A percentile compares a stretch with the other conserved stretches of the same genome.
Evolutionary conservation across 2,888 invertebrate genomes (phyloP).

Genomic region (Tryphoninae sp.): DNA sequence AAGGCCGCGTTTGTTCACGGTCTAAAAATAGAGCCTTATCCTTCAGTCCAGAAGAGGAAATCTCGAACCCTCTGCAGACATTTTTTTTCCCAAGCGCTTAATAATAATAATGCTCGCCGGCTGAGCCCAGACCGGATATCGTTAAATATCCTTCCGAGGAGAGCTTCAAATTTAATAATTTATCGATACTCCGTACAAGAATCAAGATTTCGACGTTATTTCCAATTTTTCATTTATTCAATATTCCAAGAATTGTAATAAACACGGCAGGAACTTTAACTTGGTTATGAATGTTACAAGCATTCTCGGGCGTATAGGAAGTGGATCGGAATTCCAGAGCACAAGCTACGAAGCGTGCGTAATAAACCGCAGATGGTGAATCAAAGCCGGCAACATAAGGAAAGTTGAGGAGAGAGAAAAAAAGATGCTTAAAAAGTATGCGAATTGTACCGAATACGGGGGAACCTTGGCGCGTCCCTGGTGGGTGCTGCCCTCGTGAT

Average conservation of each 20-base stretch:
- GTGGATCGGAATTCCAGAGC: constrained; percentile 50
- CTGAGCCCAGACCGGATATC: constrained; percentile 20
- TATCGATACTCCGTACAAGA: not conserved
- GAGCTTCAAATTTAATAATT: not conserved
- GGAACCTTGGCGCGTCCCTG: constrained; percentile 53
- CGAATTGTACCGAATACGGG: constrained; percentile 60
- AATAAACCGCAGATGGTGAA: constrained; percentile 59
- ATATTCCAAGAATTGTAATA: not conserved
- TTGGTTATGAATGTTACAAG: not conserved
- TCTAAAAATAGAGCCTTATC: constrained; percentile 71
- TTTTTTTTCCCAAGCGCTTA: constrained; percentile 25
- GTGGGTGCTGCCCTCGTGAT: constrained; percentile 39
- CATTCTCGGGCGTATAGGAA: constrained; percentile 29
- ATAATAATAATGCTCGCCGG: constrained; percentile 10
- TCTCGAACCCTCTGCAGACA: constrained; percentile 57
- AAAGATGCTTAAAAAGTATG: constrained; percentile 5
- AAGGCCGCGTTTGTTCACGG: constrained; percentile 67
- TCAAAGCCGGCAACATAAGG: constrained; percentile 14
- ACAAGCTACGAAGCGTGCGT: constrained; percentile 42
- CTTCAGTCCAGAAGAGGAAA: constrained; percentile 71
- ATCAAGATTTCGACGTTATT: not conserved
- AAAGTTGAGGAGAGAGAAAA: constrained; percentile 6
- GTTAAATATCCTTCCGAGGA: not conserved
- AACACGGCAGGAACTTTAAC: not conserved
- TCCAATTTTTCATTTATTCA: not conserved